These are phyloP conservation scores for Antheraea yamamai DNA, from an alignment of 2,888 invertebrate species.

Conservation along the genomic window DNA sequence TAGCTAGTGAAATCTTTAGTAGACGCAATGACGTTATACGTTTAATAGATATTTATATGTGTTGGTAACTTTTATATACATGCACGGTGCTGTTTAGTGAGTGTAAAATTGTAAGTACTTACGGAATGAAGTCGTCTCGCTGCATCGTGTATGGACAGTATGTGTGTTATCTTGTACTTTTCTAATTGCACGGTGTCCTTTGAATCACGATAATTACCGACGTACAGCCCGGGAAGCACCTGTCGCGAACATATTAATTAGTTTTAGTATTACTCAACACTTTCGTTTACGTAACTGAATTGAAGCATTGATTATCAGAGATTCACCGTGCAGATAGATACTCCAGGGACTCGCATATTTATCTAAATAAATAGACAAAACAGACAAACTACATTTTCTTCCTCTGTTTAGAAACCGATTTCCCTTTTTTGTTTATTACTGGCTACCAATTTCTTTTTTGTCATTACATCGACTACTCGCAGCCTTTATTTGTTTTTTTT, in stretches of 20 bases:
- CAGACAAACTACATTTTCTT: no score
- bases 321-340: not conserved
- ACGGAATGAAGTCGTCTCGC: conserved; percentile 93
- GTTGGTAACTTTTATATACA: not conserved
- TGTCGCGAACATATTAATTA: conserved; percentile 53
- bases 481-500: no score
- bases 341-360: not conserved
- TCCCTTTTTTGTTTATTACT: no score
- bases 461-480: no score
- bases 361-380: not conserved
- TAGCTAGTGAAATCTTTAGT: no score
- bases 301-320: not conserved
- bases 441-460: no score
- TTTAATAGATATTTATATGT: no score
- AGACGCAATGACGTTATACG: no score
- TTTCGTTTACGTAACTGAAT: not conserved
- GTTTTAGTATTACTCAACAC: not conserved
- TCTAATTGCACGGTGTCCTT: conserved; percentile 95
- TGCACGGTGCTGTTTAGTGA: not conserved
- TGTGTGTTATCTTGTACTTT: conserved; percentile 95
- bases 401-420: no score
- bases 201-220: conserved; percentile 97
- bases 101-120: conserved; percentile 56
- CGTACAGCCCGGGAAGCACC: conserved; percentile 96
- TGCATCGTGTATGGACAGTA: conserved; percentile 97